Conservation (phyloP, 2,888 invertebrate genomes). For the Girardia tigrina region DNA sequence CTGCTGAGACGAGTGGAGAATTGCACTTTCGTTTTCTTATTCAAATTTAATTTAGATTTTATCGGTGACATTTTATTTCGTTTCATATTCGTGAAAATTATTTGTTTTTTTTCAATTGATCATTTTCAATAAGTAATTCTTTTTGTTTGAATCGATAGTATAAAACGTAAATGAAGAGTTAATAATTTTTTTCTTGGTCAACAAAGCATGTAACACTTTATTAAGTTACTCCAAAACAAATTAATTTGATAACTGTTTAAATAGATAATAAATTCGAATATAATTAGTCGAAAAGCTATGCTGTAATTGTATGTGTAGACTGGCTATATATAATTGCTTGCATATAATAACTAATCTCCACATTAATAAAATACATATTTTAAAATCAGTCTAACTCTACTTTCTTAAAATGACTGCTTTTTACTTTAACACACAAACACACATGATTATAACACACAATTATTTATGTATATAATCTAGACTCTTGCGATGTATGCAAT, state of each 20-base stretch:
- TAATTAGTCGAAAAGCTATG: slow-evolving; percentile 20
- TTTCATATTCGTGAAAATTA: no score
- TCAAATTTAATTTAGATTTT: background rate
- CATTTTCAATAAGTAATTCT: background rate
- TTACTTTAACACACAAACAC: background rate
- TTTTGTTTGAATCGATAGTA: no score
- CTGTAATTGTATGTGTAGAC: slow-evolving; percentile 14
- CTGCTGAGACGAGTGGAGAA: background rate
- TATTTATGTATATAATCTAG: background rate
- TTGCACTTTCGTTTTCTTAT: background rate
- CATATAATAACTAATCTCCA: slow-evolving; percentile 14
- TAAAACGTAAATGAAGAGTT: no score
- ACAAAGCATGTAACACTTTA: slow-evolving; percentile 15
- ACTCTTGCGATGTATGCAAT: background rate
- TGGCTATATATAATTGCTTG: slow-evolving; percentile 10
- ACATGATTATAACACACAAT: background rate
- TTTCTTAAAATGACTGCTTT: slow-evolving; percentile 23
- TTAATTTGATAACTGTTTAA: slow-evolving; percentile 23
- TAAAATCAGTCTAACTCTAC: slow-evolving; percentile 23
- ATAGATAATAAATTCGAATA: slow-evolving; percentile 23
- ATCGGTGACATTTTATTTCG: background rate
- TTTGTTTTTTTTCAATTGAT: background rate
- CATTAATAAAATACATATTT: slow-evolving; percentile 20
- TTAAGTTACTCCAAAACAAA: background rate
- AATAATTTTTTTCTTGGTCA: background rate